Evolutionary conservation across 2,888 invertebrate genomes (phyloP), one percentile per base, ranked within the genome.

Genomic region (Antitype chi): DNA sequence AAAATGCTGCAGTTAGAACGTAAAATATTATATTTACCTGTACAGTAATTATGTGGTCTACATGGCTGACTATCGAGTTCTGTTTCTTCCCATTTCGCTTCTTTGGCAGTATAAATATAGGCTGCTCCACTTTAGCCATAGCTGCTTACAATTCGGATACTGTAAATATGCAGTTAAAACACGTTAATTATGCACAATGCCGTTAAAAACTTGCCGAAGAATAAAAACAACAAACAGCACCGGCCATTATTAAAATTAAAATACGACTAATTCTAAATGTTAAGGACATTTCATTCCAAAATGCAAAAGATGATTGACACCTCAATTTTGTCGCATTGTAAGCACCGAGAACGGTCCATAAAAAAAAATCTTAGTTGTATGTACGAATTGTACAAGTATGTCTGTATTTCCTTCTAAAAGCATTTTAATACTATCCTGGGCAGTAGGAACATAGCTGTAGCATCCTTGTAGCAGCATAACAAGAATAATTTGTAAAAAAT

Each of bases 41-140:
- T 64, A 97, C 97, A 82, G 96, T 96, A 84, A 97, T 97, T 78
- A 97, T 97, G 89, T 97, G 97, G 88, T 97, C 97, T 72, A 97
- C 97, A 94, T 97, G 97, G 89, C 97, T 97, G 80, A 95, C 93
- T 85, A 95, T 94, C 49, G 94, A 89, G 85, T 95, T 97, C 86
- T 93, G 94, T 89, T 97, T 95, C 92, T 97, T 97, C 81, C 97
- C 97, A 89, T 97, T 96, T 91, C 97, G 92, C 95, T 97, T 97
- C 94, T 97, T 93, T 2, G 97, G 97, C 85, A 97, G 94, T 90
- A 97, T 97, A 89, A 97, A 97, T 88, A 97, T 93, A 20, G 97
- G 97, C 81, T 94, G 96, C 76, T 97, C 97, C 32, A 96, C 94
- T 90, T 94, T 92, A 55, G 96, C 94, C 96, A 96, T 96, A 28